These are phyloP conservation scores for Rhinolophus sinicus DNA, from an alignment of 2,113 vertebrate species.

Conservation along the genomic window DNA sequence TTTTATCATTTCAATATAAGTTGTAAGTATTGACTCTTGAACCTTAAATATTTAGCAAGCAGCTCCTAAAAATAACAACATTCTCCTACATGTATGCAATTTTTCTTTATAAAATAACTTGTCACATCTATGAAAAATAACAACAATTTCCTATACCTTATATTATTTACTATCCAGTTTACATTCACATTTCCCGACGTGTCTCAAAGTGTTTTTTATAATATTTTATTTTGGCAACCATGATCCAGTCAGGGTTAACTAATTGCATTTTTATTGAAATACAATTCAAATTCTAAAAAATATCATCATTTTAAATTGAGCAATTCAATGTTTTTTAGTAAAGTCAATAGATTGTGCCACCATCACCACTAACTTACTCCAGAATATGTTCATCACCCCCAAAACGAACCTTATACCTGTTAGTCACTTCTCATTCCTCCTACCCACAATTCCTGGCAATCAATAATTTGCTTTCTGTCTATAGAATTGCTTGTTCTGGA, in stretches of 20 bases:
- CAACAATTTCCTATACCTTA: background rate
- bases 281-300: background rate
- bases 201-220: constrained; percentile 45
- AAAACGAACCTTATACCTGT: background rate
- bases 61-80: constrained; percentile 18
- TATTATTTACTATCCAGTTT: constrained; percentile 46
- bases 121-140: constrained; percentile 4
- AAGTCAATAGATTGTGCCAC: background rate
- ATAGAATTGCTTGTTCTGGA: background rate
- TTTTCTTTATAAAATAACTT: constrained; percentile 4
- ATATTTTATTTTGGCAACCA: constrained; percentile 54
- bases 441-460: background rate
- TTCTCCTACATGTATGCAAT: background rate
- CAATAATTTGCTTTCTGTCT: background rate
- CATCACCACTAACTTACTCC: background rate
- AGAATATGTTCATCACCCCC: background rate
- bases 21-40: constrained; percentile 23
- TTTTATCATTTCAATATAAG: background rate
- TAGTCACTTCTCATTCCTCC: background rate
- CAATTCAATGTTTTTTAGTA: background rate
- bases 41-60: constrained; percentile 21
- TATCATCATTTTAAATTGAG: background rate
- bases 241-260: constrained; percentile 31
- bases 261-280: constrained; percentile 55
- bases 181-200: constrained; percentile 36